Evolutionary conservation across 2,888 invertebrate genomes (phyloP).

Genomic region (Plebejus melissa): DNA sequence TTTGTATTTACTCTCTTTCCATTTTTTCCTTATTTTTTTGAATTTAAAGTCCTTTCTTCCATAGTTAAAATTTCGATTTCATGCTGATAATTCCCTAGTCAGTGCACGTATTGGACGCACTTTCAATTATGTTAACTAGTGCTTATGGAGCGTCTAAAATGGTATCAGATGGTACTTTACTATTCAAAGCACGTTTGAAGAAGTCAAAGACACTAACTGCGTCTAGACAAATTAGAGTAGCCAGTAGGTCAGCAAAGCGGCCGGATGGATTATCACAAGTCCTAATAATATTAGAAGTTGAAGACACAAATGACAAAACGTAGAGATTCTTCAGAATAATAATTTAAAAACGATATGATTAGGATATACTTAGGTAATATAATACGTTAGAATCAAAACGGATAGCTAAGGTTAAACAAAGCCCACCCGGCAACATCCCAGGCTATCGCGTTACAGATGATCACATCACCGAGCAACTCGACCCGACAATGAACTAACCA

Average conservation of each 20-base stretch:
- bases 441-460: neutral
- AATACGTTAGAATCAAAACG: neutral
- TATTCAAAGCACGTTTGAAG: neutral
- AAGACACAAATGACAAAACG: neutral
- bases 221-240: too few relatives aligned
- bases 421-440: neutral
- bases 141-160: conserved; percentile 3
- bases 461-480: neutral
- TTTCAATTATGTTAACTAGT: conserved; percentile 18
- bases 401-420: neutral
- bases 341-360: neutral
- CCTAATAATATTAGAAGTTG: neutral
- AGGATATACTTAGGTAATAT: neutral
- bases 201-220: neutral
- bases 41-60: neutral
- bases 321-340: neutral
- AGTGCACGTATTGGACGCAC: conserved; percentile 3
- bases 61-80: neutral
- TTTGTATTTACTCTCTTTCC: neutral
- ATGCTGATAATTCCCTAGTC: neutral
- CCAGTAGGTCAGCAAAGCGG: too few relatives aligned
- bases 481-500: neutral
- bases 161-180: neutral
- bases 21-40: neutral
- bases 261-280: too few relatives aligned